Evolutionary conservation across 2,797 vertebrate species (phyloP), one percentile per base, ranked within the genome.

Genomic region (Uromys caudimaculatus): DNA sequence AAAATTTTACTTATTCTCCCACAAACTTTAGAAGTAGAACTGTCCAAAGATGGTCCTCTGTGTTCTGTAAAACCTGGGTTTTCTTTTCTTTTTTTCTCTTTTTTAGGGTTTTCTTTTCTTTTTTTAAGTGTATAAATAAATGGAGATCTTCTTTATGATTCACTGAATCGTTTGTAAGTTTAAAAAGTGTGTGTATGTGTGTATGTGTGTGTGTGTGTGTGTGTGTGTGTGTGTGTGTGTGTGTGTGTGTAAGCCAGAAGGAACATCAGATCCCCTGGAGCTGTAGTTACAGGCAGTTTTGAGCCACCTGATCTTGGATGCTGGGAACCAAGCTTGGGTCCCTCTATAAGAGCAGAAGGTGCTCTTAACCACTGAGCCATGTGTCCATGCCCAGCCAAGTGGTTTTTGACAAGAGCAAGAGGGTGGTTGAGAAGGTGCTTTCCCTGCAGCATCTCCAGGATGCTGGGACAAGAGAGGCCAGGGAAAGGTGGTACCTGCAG

Each of bases 391-490:
- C 19, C 38, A n/a, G 29, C 69, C 19, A 41, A 35, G 23, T 24
- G 3, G 0, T 38, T 47, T 10, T 29, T 58, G 35, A 47, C 50
- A 9, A 9, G 6, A 81, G 6, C 6, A 14, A 67, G 64, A 52
- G 54, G 11, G 7, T 4, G 3, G 50, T 0, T n/a, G 23, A 67
- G 58, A 47, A 56, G 32, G 8, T 3, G 2, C 38, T 0, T 41
- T 21, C 50, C 9, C 3, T 69, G 38, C 16, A 24, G 38, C 23
- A 13, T 93, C 73, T 64, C 60, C 6, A 41, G 54, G 81, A 16
- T 64, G 67, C 52, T 50, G 50, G 3, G 0, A 47, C 11, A 5
- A 6, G 21, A 1, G 62, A 41, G 35, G 16, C 82, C 83, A 9
- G 71, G 14, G 54, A 79, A 50, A 4, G 21, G 3, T n/a, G 6